Evolutionary conservation across 30 jellyfish, hydroid and myxozoan species (phyloP).

Genomic region (Cassiopea xamachana): DNA sequence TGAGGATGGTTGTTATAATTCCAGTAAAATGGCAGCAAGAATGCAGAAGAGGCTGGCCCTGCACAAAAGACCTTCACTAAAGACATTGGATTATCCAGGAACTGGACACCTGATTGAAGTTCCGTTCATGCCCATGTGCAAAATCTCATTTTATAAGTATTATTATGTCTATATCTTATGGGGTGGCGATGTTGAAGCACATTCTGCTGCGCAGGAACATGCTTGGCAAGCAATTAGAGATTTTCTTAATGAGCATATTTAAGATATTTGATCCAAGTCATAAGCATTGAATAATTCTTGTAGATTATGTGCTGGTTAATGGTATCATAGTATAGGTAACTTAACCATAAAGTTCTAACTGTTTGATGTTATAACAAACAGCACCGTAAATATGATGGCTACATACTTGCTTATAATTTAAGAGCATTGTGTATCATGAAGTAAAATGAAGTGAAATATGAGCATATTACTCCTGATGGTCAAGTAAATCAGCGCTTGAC

Average conservation of each 20-base stretch:
- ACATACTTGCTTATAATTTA: too few relatives aligned
- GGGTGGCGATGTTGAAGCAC: conserved; percentile 73
- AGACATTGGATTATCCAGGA: conserved; percentile 49
- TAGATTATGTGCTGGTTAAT: too few relatives aligned
- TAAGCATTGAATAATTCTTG: neutral
- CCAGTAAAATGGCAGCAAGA: neutral
- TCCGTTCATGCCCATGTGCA: conserved; percentile 82
- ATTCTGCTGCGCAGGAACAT: conserved; percentile 79
- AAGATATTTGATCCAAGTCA: conserved; percentile 6
- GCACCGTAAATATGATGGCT: too few relatives aligned
- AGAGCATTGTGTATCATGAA: too few relatives aligned
- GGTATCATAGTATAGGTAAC: too few relatives aligned
- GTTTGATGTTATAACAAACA: too few relatives aligned
- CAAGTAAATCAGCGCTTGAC: too few relatives aligned
- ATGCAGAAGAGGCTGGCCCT: conserved; percentile 30
- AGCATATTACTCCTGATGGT: too few relatives aligned
- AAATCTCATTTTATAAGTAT: conserved; percentile 26
- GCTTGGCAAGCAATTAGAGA: conserved; percentile 63
- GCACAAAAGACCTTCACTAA: neutral
- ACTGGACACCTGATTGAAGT: conserved; percentile 86
- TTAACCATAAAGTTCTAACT: too few relatives aligned
- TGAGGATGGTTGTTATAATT: conserved; percentile 15
- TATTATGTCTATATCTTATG: conserved; percentile 3
- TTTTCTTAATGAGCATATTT: conserved; percentile 35
- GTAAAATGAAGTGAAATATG: too few relatives aligned